These are phyloP conservation scores for Narcine bancroftii DNA, from an alignment of 2,113 vertebrate genomes.

Conservation along the genomic window DNA sequence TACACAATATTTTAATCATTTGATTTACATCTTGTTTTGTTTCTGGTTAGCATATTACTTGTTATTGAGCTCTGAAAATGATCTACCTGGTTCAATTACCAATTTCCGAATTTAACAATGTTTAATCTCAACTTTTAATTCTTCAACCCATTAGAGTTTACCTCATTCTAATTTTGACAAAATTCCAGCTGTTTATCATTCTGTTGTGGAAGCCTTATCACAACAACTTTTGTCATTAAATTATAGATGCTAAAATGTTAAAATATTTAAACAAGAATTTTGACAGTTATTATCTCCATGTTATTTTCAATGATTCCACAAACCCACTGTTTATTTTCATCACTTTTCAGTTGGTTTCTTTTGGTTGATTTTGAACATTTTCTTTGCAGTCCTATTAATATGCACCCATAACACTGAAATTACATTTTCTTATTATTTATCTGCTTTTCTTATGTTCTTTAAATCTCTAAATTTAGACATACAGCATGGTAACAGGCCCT, in stretches of 20 bases:
- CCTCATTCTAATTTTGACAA: neutral
- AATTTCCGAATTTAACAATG: neutral
- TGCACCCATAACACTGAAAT: neutral
- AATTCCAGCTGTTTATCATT: neutral
- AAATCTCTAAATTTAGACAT: too few relatives aligned
- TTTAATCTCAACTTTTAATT: neutral
- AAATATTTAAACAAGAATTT: neutral
- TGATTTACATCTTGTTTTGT: neutral
- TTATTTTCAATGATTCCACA: neutral
- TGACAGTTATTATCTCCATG: neutral
- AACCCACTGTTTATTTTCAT: neutral
- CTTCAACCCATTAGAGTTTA: neutral
- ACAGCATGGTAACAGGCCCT: too few relatives aligned
- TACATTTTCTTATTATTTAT: neutral
- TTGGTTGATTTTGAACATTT: neutral
- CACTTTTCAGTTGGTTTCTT: neutral
- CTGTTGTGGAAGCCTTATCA: neutral
- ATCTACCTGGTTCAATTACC: neutral
- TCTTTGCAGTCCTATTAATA: slow-evolving; percentile 10
- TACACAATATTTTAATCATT: neutral
- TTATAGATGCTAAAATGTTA: neutral
- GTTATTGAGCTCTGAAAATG: neutral
- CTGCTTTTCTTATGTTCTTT: neutral
- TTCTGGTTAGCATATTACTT: neutral
- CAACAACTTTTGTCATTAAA: neutral